phyloP scores from a whole-genome alignment of 1,140 invertebrate genomes.

The Physella acuta region DNA sequence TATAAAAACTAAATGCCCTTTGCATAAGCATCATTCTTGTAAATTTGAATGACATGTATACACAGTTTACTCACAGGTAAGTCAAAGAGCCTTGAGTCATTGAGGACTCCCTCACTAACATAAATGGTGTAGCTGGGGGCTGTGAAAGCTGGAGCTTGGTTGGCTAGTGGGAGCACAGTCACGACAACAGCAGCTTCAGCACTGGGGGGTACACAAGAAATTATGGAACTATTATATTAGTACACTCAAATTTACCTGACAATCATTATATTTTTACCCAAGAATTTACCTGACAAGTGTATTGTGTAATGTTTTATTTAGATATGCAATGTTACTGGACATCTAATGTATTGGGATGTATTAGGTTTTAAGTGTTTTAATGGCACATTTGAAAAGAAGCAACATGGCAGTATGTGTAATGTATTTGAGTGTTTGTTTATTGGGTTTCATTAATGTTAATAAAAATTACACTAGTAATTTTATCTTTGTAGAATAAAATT shows the following conservation, averaged over 20 bases:
- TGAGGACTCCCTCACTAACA: conserved; percentile 45
- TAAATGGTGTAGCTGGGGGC: conserved; percentile 33
- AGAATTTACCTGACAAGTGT: not conserved
- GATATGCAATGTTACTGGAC: no score
- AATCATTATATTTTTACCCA: no score
- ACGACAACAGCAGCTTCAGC: conserved; percentile 35
- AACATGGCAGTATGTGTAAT: no score
- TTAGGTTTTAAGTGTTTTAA: no score
- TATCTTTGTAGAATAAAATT: no score
- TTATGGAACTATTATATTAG: not conserved
- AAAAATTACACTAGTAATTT: no score
- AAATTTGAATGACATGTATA: no score
- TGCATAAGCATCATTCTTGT: no score
- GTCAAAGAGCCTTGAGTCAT: conserved; percentile 32
- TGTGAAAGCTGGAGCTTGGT: conserved; percentile 38
- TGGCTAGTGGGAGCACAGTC: conserved; percentile 33
- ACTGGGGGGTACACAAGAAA: conserved; percentile 8
- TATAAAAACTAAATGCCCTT: not conserved
- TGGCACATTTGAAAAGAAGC: no score
- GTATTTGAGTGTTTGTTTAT: no score
- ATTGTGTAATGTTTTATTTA: no score
- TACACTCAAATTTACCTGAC: not conserved
- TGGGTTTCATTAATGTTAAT: no score
- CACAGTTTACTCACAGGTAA: conserved; percentile 33
- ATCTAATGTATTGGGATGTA: not conserved